phyloP scores from a whole-genome alignment of 2,113 vertebrate genomes.

The Gobiocypris rarus region DNA sequence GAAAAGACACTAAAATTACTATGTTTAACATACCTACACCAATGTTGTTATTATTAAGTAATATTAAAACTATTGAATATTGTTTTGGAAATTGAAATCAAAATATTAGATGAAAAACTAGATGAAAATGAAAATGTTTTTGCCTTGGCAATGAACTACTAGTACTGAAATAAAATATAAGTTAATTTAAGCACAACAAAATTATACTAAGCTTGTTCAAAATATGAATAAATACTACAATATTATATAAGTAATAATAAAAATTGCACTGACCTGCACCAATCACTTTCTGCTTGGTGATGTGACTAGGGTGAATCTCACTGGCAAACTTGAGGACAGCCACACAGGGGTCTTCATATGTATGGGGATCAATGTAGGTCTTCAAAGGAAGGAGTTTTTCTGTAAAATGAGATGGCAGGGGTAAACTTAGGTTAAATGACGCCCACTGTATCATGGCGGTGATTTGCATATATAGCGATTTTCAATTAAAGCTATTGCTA shows the following conservation, averaged over 20 bases:
- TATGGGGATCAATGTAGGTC: constrained; percentile 95
- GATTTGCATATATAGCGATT: not conserved
- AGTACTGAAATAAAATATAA: too few species aligned
- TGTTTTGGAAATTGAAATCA: too few species aligned
- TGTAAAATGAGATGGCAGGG: constrained; percentile 57
- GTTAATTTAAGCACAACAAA: not conserved
- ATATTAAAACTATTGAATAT: not conserved
- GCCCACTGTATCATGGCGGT: not conserved
- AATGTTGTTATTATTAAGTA: not conserved
- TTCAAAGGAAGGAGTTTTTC: constrained; percentile 95
- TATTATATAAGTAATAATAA: not conserved
- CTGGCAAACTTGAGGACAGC: constrained; percentile 96
- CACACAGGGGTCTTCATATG: constrained; percentile 94
- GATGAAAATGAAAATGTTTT: too few species aligned
- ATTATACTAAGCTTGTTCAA: too few species aligned
- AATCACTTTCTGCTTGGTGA: constrained; percentile 93
- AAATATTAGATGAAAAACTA: too few species aligned
- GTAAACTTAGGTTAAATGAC: not conserved
- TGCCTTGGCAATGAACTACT: too few species aligned
- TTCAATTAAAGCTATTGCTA: not conserved
- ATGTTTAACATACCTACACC: constrained; percentile 63
- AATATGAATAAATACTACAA: too few species aligned
- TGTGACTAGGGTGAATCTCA: constrained; percentile 84
- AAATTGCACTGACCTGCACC: constrained; percentile 79
- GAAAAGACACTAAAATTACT: not conserved